phyloP scores from a whole-genome alignment of 2,113 vertebrate genomes.

The Microcebus ravelobensis region DNA sequence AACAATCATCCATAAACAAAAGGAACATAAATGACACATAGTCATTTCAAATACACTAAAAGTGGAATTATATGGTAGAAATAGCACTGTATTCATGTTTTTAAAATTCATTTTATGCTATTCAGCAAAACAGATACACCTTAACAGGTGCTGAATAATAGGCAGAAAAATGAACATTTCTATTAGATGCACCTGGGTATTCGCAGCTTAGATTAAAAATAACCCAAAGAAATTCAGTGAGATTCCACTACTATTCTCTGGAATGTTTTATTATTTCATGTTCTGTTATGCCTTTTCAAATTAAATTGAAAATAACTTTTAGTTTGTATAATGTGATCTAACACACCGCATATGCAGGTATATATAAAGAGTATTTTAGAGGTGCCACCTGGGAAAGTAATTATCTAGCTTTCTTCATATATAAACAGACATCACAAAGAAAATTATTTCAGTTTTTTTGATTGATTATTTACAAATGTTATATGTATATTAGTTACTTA shows the following conservation, averaged over 20 bases:
- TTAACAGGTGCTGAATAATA: slow-evolving; percentile 47
- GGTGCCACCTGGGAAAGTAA: neutral
- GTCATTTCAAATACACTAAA: slow-evolving; percentile 62
- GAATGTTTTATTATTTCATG: neutral
- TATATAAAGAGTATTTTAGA: neutral
- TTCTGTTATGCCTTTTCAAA: slow-evolving; percentile 32
- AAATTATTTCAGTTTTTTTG: neutral
- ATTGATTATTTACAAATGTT: neutral
- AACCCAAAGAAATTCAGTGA: neutral
- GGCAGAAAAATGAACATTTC: slow-evolving; percentile 49
- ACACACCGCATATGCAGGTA: neutral
- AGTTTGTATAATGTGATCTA: neutral
- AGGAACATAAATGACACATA: slow-evolving; percentile 67
- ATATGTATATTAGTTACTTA: neutral
- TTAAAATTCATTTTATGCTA: slow-evolving; percentile 70
- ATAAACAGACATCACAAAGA: neutral
- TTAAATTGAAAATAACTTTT: slow-evolving; percentile 22
- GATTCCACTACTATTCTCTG: neutral
- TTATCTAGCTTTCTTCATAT: neutral
- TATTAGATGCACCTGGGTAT: slow-evolving; percentile 50
- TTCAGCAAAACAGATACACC: slow-evolving; percentile 54
- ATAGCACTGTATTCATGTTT: slow-evolving; percentile 57
- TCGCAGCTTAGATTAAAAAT: slow-evolving; percentile 22
- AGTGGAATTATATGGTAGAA: slow-evolving; percentile 35
- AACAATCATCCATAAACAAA: slow-evolving; percentile 72